phyloP scores from a whole-genome alignment of 2,888 invertebrate genomes.

The Eupithecia centaureata region DNA sequence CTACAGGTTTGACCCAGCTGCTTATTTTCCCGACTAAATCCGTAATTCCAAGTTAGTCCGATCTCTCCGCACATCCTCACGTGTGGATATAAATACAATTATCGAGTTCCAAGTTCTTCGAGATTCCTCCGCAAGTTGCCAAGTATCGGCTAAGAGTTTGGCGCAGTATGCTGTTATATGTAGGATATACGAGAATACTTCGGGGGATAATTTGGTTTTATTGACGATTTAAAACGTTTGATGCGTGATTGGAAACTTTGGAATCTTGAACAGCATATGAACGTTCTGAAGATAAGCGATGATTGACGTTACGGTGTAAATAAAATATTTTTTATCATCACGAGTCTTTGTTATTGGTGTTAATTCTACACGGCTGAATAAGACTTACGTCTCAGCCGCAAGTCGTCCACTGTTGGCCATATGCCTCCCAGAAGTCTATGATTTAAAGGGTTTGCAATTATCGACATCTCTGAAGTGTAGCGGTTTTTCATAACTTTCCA shows the following conservation, averaged over 20 bases:
- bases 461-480: no score
- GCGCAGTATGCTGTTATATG: neutral
- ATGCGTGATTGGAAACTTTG: neutral
- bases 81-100: constrained; percentile 34
- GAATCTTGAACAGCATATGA: neutral
- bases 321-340: neutral
- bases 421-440: no score
- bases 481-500: no score
- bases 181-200: neutral
- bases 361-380: no score
- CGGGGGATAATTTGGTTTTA: neutral
- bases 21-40: neutral
- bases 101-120: constrained; percentile 31
- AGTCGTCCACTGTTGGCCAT: no score
- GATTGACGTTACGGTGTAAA: no score
- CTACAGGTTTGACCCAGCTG: neutral
- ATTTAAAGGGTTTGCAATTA: no score
- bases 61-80: constrained; percentile 28
- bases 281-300: neutral
- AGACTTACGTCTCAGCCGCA: no score
- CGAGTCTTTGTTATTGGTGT: no score
- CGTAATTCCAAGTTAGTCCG: constrained; percentile 26
- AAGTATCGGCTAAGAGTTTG: constrained; percentile 25
- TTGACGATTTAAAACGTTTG: neutral
- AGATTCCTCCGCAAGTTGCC: constrained; percentile 14